Evolutionary conservation across 2,113 vertebrate genomes (phyloP).

Genomic region (Okapia johnstoni): DNA sequence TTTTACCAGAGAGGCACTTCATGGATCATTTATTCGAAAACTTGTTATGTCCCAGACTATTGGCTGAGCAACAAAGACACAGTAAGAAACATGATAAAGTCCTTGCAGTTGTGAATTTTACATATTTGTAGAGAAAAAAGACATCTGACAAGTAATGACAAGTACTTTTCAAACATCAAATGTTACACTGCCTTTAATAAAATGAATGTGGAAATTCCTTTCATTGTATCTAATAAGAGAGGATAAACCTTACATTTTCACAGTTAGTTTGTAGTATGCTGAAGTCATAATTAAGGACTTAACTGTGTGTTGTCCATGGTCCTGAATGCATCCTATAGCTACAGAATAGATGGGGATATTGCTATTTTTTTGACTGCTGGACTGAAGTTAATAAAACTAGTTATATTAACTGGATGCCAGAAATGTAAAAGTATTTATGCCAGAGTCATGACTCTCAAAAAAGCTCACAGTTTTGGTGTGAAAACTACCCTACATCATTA

Average conservation of each 20-base stretch:
- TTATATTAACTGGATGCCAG: neutral
- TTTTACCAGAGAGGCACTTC: neutral
- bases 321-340: neutral
- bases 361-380: neutral
- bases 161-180: neutral
- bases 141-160: neutral
- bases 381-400: neutral
- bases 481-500: neutral
- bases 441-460: neutral
- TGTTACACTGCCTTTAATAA: neutral
- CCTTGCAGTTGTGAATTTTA: neutral
- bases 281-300: neutral
- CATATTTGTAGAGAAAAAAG: neutral
- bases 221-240: neutral
- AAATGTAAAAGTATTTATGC: neutral
- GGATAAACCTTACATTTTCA: neutral
- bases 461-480: neutral
- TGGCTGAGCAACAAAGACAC: neutral
- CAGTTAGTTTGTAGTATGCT: neutral
- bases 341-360: neutral
- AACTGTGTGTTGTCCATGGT: neutral
- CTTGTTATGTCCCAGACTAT: neutral
- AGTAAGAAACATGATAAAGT: neutral
- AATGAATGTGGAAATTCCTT: neutral
- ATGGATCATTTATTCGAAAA: conserved; percentile 10